phyloP scores from a whole-genome alignment of 30 jellyfish, hydroid and myxozoan species.

The Hydractinia symbiolongicarpus region DNA sequence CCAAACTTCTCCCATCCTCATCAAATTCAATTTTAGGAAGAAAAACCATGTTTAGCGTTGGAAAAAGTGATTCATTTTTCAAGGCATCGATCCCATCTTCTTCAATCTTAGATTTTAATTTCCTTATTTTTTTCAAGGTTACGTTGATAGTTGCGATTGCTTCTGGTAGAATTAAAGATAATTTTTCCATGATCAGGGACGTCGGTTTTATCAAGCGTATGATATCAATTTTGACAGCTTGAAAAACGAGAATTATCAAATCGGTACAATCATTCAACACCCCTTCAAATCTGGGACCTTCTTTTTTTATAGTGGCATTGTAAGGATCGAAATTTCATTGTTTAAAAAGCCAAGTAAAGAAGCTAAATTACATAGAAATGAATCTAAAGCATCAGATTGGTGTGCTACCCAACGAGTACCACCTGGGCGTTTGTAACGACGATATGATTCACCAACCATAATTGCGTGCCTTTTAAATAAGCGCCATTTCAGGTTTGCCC shows the following conservation, averaged over 20 bases:
- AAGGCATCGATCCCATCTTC: too few species aligned
- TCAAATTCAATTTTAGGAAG: constrained; percentile 1
- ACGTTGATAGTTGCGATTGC: background rate
- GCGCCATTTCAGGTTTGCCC: too few species aligned
- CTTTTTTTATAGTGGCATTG: constrained; percentile 5
- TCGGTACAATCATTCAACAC: background rate
- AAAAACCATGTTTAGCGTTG: background rate
- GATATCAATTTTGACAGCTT: background rate
- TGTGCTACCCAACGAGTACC: constrained; percentile 21
- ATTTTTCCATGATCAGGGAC: background rate
- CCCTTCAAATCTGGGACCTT: background rate
- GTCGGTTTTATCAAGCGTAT: background rate
- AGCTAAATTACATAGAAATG: background rate
- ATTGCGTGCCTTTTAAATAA: constrained; percentile 9
- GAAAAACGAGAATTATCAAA: background rate
- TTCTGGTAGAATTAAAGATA: background rate
- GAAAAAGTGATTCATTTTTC: too few species aligned
- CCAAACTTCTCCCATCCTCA: background rate
- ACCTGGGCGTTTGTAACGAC: constrained; percentile 8
- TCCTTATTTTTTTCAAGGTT: background rate
- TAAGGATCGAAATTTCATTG: constrained; percentile 17
- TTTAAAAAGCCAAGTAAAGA: background rate
- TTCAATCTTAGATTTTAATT: background rate
- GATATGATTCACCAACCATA: background rate
- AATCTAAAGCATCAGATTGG: constrained; percentile 10